A percentile compares a stretch with the other conserved stretches of the same genome.
Conservation (phyloP, 2,888 invertebrate species). For the Campaea margaritaria region DNA sequence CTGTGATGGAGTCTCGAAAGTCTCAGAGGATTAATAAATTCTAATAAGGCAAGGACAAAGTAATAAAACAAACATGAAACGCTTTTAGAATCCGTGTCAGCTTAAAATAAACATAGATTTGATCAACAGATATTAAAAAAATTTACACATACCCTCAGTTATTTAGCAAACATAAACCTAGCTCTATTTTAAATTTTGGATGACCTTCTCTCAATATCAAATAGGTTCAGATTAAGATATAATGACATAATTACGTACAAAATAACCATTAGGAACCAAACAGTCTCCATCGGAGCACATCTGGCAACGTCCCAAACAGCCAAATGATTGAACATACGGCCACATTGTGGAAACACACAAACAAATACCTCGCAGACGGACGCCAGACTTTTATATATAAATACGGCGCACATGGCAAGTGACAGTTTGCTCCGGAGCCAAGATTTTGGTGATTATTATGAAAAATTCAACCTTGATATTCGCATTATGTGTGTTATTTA, state of each 20-base stretch:
- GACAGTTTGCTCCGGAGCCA: conserved; percentile 41
- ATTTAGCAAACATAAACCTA: no score
- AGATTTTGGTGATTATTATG: conserved; percentile 46
- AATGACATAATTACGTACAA: conserved; percentile 9
- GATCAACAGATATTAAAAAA: no score
- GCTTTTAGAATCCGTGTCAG: no score
- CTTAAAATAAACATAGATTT: no score
- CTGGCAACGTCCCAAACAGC: conserved; percentile 46
- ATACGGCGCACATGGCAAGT: conserved; percentile 45
- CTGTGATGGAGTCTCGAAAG: no score
- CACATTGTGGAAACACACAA: conserved; percentile 50
- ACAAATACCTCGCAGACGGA: conserved; percentile 62
- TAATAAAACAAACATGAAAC: no score
- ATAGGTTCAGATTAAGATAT: conserved; percentile 1
- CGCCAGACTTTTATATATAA: conserved; percentile 63
- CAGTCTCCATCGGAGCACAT: conserved; percentile 32
- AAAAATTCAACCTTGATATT: conserved; percentile 45
- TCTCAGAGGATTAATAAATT: no score
- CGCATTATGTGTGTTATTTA: conserved; percentile 23
- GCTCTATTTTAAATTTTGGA: no score
- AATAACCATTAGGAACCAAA: conserved; percentile 29
- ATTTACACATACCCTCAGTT: no score
- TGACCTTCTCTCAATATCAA: neutral
- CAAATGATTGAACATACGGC: conserved; percentile 44
- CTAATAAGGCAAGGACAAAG: no score